phyloP scores from a whole-genome alignment of 2,888 invertebrate species.

The Aradus depressus region DNA sequence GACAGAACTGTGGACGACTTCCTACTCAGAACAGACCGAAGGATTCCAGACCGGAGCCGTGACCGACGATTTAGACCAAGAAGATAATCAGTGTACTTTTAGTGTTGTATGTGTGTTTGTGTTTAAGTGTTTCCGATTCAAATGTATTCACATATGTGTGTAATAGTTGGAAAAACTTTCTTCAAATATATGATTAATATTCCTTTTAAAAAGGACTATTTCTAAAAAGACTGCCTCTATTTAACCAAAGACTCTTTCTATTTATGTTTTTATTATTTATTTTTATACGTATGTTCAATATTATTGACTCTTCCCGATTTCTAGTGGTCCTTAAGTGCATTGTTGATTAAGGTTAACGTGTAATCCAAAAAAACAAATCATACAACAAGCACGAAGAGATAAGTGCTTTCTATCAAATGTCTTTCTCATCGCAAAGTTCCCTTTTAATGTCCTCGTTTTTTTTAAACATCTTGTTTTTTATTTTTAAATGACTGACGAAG shows the following conservation, averaged over 20 bases:
- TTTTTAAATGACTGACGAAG: no score
- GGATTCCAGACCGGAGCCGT: conserved; percentile 47
- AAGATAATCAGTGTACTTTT: conserved; percentile 37
- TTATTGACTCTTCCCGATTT: no score
- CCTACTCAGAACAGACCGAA: conserved; percentile 65
- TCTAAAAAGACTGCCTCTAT: conserved; percentile 15
- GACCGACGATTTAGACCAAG: conserved; percentile 50
- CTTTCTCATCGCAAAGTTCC: no score
- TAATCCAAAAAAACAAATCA: no score
- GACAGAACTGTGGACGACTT: conserved; percentile 84
- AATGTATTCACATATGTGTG: conserved; percentile 8
- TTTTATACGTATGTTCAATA: no score
- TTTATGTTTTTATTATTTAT: background rate
- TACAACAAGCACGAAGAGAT: no score
- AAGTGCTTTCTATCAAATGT: no score
- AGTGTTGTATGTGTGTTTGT: background rate
- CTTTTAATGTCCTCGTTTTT: no score
- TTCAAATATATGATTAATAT: conserved; percentile 14
- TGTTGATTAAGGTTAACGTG: no score
- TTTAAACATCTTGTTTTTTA: no score
- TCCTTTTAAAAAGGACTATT: conserved; percentile 13
- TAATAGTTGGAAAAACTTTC: conserved; percentile 13
- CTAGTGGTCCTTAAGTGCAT: no score
- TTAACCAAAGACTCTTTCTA: conserved; percentile 2
- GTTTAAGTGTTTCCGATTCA: conserved; percentile 4